These are phyloP conservation scores for Cyrtonyx montezumae DNA, from an alignment of 2,113 vertebrate species.

Conservation along the genomic window DNA sequence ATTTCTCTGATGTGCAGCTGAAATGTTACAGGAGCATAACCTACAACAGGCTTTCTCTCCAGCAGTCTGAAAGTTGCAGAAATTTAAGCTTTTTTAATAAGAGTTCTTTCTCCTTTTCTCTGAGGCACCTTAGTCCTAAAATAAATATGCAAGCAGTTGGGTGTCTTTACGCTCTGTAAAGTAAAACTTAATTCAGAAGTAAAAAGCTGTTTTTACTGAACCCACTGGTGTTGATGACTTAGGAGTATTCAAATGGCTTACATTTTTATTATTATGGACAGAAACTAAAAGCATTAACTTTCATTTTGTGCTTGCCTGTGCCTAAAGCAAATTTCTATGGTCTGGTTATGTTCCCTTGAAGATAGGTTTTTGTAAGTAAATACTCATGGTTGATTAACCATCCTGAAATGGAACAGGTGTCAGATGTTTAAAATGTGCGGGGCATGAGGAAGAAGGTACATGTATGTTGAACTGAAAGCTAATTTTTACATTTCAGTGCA, in stretches of 20 bases:
- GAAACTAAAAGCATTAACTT: constrained; percentile 4
- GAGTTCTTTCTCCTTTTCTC: background rate
- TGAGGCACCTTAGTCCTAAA: background rate
- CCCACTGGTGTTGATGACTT: background rate
- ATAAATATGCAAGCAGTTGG: background rate
- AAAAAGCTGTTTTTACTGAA: constrained; percentile 26
- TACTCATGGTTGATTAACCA: background rate
- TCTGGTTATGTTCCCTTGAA: constrained; percentile 40
- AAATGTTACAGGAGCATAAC: background rate
- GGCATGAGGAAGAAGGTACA: background rate
- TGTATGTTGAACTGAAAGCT: background rate
- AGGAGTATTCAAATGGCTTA: background rate
- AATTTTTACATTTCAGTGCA: background rate
- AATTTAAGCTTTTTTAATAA: background rate
- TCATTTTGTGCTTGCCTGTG: background rate
- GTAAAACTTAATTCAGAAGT: constrained; percentile 1
- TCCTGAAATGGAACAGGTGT: constrained; percentile 26
- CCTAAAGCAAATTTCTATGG: constrained; percentile 45
- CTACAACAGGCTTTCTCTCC: background rate
- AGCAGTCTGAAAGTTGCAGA: background rate
- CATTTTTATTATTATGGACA: constrained; percentile 2
- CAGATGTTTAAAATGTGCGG: background rate
- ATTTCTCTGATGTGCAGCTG: background rate
- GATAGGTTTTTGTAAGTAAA: constrained; percentile 44
- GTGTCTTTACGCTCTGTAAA: background rate